Base-by-base conservation (phyloP, 2,888 invertebrate genomes). In the Netelia inedita region DNA sequence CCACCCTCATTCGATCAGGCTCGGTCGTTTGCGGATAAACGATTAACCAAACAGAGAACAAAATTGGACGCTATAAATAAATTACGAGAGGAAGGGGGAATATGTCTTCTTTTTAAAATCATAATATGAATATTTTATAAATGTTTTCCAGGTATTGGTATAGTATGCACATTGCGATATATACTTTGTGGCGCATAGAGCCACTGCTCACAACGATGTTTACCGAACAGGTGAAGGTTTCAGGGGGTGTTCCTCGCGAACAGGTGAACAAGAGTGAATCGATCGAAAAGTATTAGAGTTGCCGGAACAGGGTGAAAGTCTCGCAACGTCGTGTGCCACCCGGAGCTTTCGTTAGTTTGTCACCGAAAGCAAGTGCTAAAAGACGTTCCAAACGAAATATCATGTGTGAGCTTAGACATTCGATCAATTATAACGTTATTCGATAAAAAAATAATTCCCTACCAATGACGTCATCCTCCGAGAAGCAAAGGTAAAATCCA, bases 231-330 rank as follows among this genome's bases (percentile, higher is more conserved):
- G 78, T 72, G 78, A 50, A 68, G 61, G 50, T 43, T 79, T 41
- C 79, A 78, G 69, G 79, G 59, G 78, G 73, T 73, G 83, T 69
- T 83, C 46, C 43, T 28, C 50, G 63, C 14, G 68, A 61, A 53
- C 69, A 79, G 83, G 83, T 73, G 83, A 83, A 83, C 69, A 57
- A 63, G 53, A 69, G 43, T 21, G 53, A 83, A 83, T 83, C 83
- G 83, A 83, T 83, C 83, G 83, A 79, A 68, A 43, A 79, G 53
- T 75, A 43, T 50, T 41, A 35, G 68, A 63, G 43, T 53, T 59
- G 68, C 35, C 57, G 35, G 50, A 43, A 74, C 59, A 61, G 50
- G 65, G 71, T 16, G 19, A 78, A 78, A 57, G 72, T 57, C 50
- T 57, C 57, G 55, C n/a, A 23, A 23, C 75, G 55, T 75, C 65